These are phyloP conservation scores for Bombus confusus DNA, from an alignment of 1,140 invertebrate genomes.

Conservation along the genomic window DNA sequence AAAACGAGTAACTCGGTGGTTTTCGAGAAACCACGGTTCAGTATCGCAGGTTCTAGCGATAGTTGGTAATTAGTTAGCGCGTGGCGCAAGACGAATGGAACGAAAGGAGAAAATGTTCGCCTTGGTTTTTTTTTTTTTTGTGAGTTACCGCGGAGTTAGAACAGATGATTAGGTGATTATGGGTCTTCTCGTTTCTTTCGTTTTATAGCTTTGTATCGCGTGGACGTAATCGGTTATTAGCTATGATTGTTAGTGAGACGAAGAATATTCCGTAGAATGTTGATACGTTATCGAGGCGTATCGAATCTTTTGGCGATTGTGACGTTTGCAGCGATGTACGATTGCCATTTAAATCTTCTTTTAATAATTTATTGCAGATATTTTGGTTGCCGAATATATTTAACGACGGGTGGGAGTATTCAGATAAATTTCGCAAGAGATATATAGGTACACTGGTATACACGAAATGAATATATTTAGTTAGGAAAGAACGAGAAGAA, in stretches of 20 bases:
- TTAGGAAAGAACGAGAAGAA: too few relatives aligned
- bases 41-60: background rate
- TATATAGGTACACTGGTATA: too few relatives aligned
- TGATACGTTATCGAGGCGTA: background rate
- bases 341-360: too few relatives aligned
- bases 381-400: too few relatives aligned
- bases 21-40: background rate
- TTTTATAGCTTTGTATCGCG: background rate
- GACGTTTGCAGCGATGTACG: too few relatives aligned
- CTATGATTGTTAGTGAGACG: background rate
- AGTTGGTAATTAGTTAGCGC: background rate
- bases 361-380: too few relatives aligned
- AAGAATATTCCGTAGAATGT: background rate
- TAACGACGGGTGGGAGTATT: too few relatives aligned
- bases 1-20: background rate
- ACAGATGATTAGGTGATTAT: background rate
- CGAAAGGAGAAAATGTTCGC: background rate
- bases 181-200: background rate
- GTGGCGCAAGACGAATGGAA: background rate
- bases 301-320: background rate
- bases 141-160: background rate
- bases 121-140: background rate
- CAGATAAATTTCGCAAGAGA: too few relatives aligned
- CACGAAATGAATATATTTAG: too few relatives aligned
- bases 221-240: background rate